Base-by-base conservation (phyloP, 2,797 vertebrate genomes). In the Ceryle rudis region DNA sequence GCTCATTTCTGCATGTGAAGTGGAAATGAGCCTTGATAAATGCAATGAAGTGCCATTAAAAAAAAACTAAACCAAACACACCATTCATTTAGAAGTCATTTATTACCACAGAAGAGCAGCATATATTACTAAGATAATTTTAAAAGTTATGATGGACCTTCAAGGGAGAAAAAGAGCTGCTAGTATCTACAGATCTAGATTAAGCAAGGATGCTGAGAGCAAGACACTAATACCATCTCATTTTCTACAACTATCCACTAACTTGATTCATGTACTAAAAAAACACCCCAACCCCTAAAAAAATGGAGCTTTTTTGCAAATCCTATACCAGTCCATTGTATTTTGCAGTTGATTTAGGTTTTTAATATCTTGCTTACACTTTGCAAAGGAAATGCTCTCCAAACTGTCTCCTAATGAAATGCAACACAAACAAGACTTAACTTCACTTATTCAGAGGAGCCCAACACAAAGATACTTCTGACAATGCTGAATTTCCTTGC, bases 401-500 rank as follows among this genome's bases (percentile, higher is more conserved):
- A 69, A 46, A 66, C 21, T 10, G 23, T 9, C 35, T 37, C 47
- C 58, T 64, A 54, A 12, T 52, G 58, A 29, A 92, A 55, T 4
- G 8, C 1, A 2, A 15, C 14, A 67, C 44, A 42, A 67, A 79
- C 37, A 39, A 57, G 6, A 39, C 58, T 70, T 60, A 46, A 33
- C 21, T 91, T 84, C 71, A 47, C 25, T 64, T 57, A 49, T 3
- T 74, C 66, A 51, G 74, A 67, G 37, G 10, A 94, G 72, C 29
- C 61, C 26, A 81, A 35, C 47, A 92, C 79, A 93, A 85, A 92
- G 51, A 67, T 46, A 26, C 23, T 84, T 74, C 62, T 74, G 37
- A 93, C 73, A 74, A 57, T 10, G 64, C 49, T 26, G 69, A 65
- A 78, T 61, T 88, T 79, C 75, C 57, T 2, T 31, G 31, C 47